Percentiles rank a stretch among this genome's conserved stretches.
Evolutionary conservation across 2,113 vertebrate species (phyloP).

Genomic region (Fulica atra): DNA sequence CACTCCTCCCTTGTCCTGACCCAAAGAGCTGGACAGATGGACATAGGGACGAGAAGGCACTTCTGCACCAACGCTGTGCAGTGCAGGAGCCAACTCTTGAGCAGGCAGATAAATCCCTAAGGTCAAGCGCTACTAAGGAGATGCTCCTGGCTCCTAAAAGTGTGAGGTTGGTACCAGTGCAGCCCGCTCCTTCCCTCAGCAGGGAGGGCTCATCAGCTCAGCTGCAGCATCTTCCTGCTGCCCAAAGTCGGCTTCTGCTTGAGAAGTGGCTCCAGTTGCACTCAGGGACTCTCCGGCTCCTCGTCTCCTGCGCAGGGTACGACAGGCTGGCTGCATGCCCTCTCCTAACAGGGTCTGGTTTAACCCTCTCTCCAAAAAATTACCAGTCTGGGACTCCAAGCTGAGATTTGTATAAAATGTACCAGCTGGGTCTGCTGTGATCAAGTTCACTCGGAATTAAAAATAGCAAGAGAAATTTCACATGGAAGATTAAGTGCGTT

Average conservation of each 20-base stretch:
- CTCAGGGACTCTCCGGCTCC: background rate
- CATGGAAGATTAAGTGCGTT: background rate
- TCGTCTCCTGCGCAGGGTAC: background rate
- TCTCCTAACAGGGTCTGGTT: background rate
- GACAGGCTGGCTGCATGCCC: background rate
- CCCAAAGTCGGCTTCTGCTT: background rate
- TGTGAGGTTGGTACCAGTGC: rapidly evolving
- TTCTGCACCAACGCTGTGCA: rapidly evolving
- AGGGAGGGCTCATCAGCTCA: background rate
- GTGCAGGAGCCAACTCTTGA: background rate
- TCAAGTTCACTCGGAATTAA: constrained; percentile 28
- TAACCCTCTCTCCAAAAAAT: background rate
- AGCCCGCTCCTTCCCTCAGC: background rate
- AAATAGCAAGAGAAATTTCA: constrained; percentile 51
- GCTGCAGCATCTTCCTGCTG: background rate
- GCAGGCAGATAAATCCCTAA: background rate
- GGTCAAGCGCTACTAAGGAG: rapidly evolving
- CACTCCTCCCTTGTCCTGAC: background rate
- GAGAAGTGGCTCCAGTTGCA: background rate
- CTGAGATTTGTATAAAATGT: background rate
- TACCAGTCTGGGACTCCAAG: background rate
- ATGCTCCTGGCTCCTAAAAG: background rate
- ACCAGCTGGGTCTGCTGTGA: background rate
- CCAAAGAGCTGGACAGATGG: background rate
- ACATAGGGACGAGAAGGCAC: background rate